phyloP scores from a whole-genome alignment of 2,888 invertebrate species.

The Eurytoma californica region DNA sequence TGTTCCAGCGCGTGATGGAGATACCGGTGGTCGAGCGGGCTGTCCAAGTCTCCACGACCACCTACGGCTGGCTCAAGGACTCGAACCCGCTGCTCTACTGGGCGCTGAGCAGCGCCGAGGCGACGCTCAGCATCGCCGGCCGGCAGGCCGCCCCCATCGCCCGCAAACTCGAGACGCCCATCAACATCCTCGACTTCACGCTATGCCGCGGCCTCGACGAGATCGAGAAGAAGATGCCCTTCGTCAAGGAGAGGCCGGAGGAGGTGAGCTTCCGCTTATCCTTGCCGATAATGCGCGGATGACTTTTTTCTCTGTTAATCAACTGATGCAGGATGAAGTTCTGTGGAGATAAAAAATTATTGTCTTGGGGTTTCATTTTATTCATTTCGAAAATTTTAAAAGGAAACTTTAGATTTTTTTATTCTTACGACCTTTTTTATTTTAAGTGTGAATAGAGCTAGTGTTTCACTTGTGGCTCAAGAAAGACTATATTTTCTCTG shows the following conservation, averaged over 20 bases:
- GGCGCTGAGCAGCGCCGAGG: conserved; percentile 80
- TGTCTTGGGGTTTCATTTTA: too few relatives aligned
- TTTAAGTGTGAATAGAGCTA: not conserved
- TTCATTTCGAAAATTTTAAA: too few relatives aligned
- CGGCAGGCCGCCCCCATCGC: conserved; percentile 79
- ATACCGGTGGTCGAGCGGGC: conserved; percentile 69
- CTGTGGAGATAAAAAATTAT: too few relatives aligned
- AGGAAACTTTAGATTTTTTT: not conserved
- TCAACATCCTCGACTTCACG: conserved; percentile 80
- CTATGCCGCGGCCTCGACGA: conserved; percentile 82
- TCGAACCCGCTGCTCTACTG: conserved; percentile 76
- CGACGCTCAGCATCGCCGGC: conserved; percentile 76
- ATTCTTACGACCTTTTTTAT: too few relatives aligned
- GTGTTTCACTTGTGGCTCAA: too few relatives aligned
- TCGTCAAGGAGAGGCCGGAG: conserved; percentile 81
- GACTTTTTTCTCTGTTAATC: too few relatives aligned
- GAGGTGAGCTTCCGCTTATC: conserved; percentile 60
- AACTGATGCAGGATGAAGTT: too few relatives aligned
- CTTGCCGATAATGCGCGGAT: too few relatives aligned
- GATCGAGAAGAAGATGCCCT: conserved; percentile 81
- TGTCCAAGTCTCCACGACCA: conserved; percentile 65
- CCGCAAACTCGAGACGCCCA: conserved; percentile 77
- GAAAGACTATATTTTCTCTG: too few relatives aligned
- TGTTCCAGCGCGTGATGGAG: conserved; percentile 67
- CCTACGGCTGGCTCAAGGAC: conserved; percentile 68